These are phyloP conservation scores for Druon quercuslanigerum DNA, from an alignment of 1,140 invertebrate genomes.

Conservation along the genomic window DNA sequence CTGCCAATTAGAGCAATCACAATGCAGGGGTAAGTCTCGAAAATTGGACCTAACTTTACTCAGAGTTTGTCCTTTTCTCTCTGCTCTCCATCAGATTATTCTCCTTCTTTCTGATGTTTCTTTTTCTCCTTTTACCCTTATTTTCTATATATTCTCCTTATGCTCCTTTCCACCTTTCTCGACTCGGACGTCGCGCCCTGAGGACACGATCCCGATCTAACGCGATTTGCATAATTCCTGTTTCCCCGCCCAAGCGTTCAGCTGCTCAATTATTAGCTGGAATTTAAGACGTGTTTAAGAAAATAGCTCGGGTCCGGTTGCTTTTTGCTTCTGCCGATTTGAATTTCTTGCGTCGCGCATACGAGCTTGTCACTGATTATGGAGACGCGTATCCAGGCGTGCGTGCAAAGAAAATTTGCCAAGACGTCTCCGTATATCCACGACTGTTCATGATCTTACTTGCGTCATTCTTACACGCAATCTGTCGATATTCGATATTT, in stretches of 20 bases:
- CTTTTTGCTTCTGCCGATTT: constrained; percentile 65
- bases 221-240: constrained; percentile 74
- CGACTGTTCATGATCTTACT: not conserved
- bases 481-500: too few species aligned
- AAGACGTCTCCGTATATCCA: not conserved
- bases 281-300: constrained; percentile 75
- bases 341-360: constrained; percentile 41
- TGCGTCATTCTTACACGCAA: not conserved
- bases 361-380: not conserved
- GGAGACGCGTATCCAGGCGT: not conserved
- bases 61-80: not conserved
- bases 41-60: too few species aligned
- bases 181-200: constrained; percentile 64
- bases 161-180: constrained; percentile 44
- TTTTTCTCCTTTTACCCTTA: constrained; percentile 40
- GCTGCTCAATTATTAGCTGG: constrained; percentile 74
- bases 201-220: constrained; percentile 71
- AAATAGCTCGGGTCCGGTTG: constrained; percentile 67
- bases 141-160: constrained; percentile 47
- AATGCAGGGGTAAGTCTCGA: constrained; percentile 25
- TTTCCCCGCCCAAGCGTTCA: constrained; percentile 70
- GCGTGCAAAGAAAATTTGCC: constrained; percentile 9
- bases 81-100: not conserved
- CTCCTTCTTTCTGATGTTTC: constrained; percentile 42
- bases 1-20: constrained; percentile 20